Percentiles rank a stretch among this genome's conserved stretches.
phyloP scores from a whole-genome alignment of 1,140 invertebrate genomes.

The Grapholita molesta region DNA sequence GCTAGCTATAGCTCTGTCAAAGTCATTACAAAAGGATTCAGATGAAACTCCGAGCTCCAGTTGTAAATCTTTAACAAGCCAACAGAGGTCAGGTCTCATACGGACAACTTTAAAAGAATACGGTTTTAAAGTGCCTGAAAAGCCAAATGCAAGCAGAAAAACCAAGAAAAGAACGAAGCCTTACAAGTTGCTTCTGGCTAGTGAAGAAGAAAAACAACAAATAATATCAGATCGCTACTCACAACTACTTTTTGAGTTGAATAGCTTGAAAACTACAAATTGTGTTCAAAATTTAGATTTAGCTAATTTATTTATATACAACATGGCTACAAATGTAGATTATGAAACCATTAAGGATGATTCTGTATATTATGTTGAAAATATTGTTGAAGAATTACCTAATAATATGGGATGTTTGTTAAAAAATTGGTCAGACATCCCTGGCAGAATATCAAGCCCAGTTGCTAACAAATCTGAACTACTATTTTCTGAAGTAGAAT shows the following conservation, averaged over 20 bases:
- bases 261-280: slow-evolving; percentile 21
- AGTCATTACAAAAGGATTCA: slow-evolving; percentile 61
- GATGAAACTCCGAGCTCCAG: slow-evolving; percentile 21
- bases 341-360: slow-evolving; percentile 54
- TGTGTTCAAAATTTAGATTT: slow-evolving; percentile 14
- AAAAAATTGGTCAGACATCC: slow-evolving; percentile 68
- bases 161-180: slow-evolving; percentile 41
- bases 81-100: slow-evolving; percentile 53
- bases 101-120: slow-evolving; percentile 64
- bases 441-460: slow-evolving; percentile 68
- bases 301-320: slow-evolving; percentile 30
- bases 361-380: slow-evolving; percentile 70
- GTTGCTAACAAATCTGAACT: slow-evolving; percentile 29
- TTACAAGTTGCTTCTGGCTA: slow-evolving; percentile 50
- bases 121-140: slow-evolving; percentile 61
- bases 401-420: slow-evolving; percentile 65
- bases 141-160: slow-evolving; percentile 39
- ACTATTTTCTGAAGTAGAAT: slow-evolving; percentile 47
- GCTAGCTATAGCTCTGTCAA: slow-evolving; percentile 78
- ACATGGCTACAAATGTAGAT: slow-evolving; percentile 43
- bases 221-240: slow-evolving; percentile 56
- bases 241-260: slow-evolving; percentile 50
- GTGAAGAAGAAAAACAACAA: slow-evolving; percentile 52
- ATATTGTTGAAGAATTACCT: slow-evolving; percentile 44
- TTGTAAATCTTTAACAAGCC: slow-evolving; percentile 42